Base-by-base conservation (phyloP, 1,140 invertebrate genomes). In the Eriosoma lanigerum region DNA sequence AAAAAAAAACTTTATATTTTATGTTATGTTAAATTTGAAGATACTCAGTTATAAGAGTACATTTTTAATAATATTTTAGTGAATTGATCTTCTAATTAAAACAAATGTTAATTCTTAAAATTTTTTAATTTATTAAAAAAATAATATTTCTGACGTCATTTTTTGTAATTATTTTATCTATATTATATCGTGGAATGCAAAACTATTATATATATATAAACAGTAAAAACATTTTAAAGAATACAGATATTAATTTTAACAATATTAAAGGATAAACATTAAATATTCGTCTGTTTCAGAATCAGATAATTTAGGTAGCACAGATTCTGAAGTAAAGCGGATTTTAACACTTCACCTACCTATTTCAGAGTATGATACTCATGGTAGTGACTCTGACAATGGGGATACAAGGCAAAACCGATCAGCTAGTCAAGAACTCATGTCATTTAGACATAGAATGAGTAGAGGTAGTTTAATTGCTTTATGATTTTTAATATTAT, bases 321-420 rank as follows among this genome's bases (percentile, higher is more conserved):
- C 92, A 88, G 92, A 93, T 88, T 93, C 92, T 85, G 92, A 93
- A 88, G 92, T 93, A 88, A 93, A 93, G 91, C 93, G 93, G 90
- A 93, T 93, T 89, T 86, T 93, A 90, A 93, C 92, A 84, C 90
- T 93, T 86, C 92, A 93, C 90, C 91, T 93, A 89, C 92, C 92
- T 88, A 93, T 93, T 91, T 93, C 92, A 90, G 92, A 93, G 87
- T 93, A 93, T 88, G 92, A 93, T 86, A 92, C 92, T 81, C 89
- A 92, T 82, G 91, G 90, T 80, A 90, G 90, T 84, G 91, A 92
- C 86, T 92, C 91, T 64, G 91, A 92, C 85, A 46, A 78, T 8
- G 91, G 82, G 83, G 82, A 86, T 83, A 83, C 87, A 83, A 82
- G 83, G 21, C 83, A 81, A 44, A 82, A 82, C 48, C 81, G 82